phyloP scores from a whole-genome alignment of 37 sponge, comb jelly and placozoan genomes.

The Bolinopsis microptera region DNA sequence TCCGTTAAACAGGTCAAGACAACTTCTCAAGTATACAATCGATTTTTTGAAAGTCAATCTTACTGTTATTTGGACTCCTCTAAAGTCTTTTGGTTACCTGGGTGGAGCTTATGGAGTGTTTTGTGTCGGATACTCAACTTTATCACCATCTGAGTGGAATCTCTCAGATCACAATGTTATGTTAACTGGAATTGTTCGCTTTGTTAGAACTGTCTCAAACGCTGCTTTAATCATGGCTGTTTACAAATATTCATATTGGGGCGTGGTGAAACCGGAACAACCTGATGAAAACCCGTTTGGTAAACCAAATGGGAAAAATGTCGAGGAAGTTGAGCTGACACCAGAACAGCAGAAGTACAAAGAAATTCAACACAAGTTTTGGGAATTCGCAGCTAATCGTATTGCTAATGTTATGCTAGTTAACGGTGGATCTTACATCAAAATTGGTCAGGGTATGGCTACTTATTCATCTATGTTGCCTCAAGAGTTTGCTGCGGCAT shows the following conservation, averaged over 20 bases:
- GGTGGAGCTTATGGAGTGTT: background rate
- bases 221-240: conserved; percentile 11
- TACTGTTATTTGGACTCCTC: background rate
- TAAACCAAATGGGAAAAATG: background rate
- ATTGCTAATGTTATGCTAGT: conserved; percentile 75
- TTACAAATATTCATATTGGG: background rate
- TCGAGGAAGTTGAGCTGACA: background rate
- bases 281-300: background rate
- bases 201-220: background rate
- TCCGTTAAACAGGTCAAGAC: background rate
- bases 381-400: conserved; percentile 71
- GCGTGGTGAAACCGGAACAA: background rate
- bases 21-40: background rate
- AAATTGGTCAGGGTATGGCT: conserved; percentile 88
- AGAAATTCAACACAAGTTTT: conserved; percentile 33
- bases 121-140: background rate
- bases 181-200: background rate
- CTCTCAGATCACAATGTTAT: conserved; percentile 2
- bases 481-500: conserved; percentile 74
- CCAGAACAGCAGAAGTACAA: background rate
- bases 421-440: conserved; percentile 91
- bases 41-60: background rate
- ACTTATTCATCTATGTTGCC: conserved; percentile 86
- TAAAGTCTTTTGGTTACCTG: background rate
- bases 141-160: background rate